Evolutionary conservation across 1,140 invertebrate genomes (phyloP).

Genomic region (Pogonomyrmex barbatus): DNA sequence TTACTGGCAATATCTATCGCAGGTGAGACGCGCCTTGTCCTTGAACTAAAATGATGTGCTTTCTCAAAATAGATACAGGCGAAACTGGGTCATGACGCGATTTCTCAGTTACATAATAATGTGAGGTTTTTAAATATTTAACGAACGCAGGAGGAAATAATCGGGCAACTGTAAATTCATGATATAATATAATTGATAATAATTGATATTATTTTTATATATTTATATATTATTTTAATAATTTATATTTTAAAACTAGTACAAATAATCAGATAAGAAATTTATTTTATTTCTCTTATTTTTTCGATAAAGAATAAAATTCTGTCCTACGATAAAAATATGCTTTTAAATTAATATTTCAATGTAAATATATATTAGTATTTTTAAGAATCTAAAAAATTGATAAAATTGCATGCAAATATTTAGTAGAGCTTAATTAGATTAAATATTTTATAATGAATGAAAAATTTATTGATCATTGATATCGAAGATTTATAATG

Average conservation of each 20-base stretch:
- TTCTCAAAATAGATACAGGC: background rate
- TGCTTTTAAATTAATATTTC: background rate
- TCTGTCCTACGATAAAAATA: background rate
- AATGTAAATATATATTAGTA: background rate
- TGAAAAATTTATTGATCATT: slow-evolving; percentile 34
- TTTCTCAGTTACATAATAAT: slow-evolving; percentile 6
- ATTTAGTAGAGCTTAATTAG: slow-evolving; percentile 25
- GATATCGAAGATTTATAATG: slow-evolving; percentile 38
- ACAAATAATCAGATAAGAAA: slow-evolving; percentile 2
- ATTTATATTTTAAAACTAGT: background rate
- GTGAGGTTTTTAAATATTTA: slow-evolving; percentile 27
- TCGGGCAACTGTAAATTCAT: background rate
- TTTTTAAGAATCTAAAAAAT: slow-evolving; percentile 6
- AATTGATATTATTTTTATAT: background rate
- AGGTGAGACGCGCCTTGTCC: slow-evolving; percentile 11
- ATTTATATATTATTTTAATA: too few relatives aligned
- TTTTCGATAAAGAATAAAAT: background rate
- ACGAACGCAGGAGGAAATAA: slow-evolving; percentile 10
- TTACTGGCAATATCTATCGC: slow-evolving; percentile 35
- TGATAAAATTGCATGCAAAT: background rate
- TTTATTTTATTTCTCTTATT: background rate
- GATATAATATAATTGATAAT: background rate
- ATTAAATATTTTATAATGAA: background rate
- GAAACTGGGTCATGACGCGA: slow-evolving; percentile 35
- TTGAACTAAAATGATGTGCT: slow-evolving; percentile 29